phyloP scores from a whole-genome alignment of 2,888 invertebrate species.

The Prosopocoilus inquinatus region DNA sequence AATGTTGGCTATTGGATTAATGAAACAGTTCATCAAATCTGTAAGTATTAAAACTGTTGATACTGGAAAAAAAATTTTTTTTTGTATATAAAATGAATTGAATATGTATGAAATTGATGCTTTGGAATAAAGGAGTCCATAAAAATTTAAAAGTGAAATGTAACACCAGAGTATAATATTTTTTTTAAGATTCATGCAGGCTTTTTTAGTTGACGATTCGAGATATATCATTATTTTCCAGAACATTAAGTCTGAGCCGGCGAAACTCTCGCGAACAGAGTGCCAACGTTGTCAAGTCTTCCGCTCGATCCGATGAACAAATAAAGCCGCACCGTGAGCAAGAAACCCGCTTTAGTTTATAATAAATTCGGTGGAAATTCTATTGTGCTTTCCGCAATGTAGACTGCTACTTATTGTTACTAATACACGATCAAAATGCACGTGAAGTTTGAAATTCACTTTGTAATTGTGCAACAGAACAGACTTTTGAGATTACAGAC shows the following conservation, averaged over 20 bases:
- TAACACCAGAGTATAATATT: not conserved
- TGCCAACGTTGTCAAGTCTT: conserved; percentile 27
- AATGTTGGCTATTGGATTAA: too few species aligned
- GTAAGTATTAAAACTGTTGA: too few species aligned
- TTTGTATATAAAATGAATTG: too few species aligned
- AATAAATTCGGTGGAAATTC: conserved; percentile 25
- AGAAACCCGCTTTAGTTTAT: conserved; percentile 24
- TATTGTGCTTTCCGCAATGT: conserved; percentile 12
- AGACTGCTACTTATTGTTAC: not conserved
- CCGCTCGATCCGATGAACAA: conserved; percentile 24
- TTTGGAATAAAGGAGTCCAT: too few species aligned
- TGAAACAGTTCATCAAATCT: too few species aligned
- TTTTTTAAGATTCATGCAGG: conserved; percentile 16
- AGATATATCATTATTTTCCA: conserved; percentile 30
- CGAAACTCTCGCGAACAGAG: conserved; percentile 22
- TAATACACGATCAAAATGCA: too few species aligned
- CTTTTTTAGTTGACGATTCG: conserved; percentile 21
- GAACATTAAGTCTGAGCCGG: conserved; percentile 26
- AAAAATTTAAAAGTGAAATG: too few species aligned
- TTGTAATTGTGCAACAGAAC: too few species aligned
- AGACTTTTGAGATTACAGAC: too few species aligned
- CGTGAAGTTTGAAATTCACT: too few species aligned
- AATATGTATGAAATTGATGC: too few species aligned
- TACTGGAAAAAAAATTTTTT: too few species aligned
- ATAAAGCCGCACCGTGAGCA: conserved; percentile 26